Conservation (phyloP, 1,140 invertebrate genomes). For the Andricus grossulariae region DNA sequence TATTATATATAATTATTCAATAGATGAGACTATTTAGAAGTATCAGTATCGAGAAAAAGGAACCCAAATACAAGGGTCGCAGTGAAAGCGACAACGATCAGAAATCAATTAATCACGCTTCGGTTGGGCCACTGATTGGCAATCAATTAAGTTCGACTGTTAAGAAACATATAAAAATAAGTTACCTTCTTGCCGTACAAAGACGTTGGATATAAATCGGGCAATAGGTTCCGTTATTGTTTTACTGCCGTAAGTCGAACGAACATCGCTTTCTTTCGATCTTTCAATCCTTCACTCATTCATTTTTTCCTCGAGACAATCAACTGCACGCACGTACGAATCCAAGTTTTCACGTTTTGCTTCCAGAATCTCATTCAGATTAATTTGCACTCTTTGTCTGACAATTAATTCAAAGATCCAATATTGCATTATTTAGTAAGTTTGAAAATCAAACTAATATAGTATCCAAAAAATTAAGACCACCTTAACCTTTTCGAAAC, state of each 20-base stretch:
- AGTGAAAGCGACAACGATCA: slow-evolving; percentile 30
- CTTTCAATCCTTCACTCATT: slow-evolving; percentile 35
- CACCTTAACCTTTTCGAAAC: no score
- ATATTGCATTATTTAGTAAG: no score
- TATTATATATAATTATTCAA: background rate
- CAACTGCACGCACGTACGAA: slow-evolving; percentile 58
- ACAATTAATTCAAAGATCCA: no score
- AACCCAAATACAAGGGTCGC: background rate
- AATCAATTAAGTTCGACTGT: slow-evolving; percentile 21
- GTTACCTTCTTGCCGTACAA: no score
- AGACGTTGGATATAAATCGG: background rate
- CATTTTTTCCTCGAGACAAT: slow-evolving; percentile 45
- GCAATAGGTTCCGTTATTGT: slow-evolving; percentile 20
- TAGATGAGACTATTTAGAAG: background rate
- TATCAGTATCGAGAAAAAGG: background rate
- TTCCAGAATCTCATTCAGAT: slow-evolving; percentile 31
- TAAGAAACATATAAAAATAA: background rate
- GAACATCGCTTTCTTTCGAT: background rate
- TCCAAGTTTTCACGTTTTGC: slow-evolving; percentile 50
- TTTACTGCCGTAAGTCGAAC: background rate
- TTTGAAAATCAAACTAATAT: no score
- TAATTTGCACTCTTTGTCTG: no score
- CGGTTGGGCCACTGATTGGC: slow-evolving; percentile 22
- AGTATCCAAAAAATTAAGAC: no score
- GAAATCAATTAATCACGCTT: slow-evolving; percentile 34